These are phyloP conservation scores for Oegoconia quadripuncta DNA, from an alignment of 2,888 invertebrate genomes.

Conservation along the genomic window DNA sequence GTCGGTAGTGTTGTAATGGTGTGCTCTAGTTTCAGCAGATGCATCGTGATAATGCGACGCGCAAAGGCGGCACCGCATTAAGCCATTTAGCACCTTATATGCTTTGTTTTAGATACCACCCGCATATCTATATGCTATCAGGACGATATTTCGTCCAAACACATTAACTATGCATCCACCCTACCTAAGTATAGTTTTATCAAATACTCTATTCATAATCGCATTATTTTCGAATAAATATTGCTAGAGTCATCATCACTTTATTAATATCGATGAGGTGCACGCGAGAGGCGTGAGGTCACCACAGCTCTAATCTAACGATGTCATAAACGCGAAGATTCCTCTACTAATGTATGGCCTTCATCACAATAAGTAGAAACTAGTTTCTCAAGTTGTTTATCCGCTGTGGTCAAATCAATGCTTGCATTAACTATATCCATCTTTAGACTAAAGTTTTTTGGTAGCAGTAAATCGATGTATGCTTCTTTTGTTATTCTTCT, in stretches of 20 bases:
- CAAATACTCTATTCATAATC: too few species aligned
- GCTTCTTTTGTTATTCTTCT: slow-evolving; percentile 11
- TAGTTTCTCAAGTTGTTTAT: slow-evolving; percentile 33
- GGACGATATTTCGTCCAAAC: too few species aligned
- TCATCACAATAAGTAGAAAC: slow-evolving; percentile 35
- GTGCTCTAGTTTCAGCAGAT: slow-evolving; percentile 32
- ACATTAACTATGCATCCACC: too few species aligned
- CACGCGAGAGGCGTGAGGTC: slow-evolving; percentile 28
- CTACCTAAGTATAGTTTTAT: too few species aligned
- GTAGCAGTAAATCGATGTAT: too few species aligned
- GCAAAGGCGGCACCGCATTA: slow-evolving; percentile 12
- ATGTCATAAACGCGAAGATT: slow-evolving; percentile 28
- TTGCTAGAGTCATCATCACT: slow-evolving; percentile 37
- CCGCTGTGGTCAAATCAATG: too few species aligned
- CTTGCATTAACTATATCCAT: too few species aligned
- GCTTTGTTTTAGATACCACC: too few species aligned
- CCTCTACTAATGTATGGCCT: slow-evolving; percentile 39
- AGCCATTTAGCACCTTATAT: slow-evolving; percentile 3
- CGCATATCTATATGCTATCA: too few species aligned
- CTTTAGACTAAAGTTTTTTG: too few species aligned
- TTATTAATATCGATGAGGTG: slow-evolving; percentile 59
- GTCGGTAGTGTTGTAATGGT: slow-evolving; percentile 23
- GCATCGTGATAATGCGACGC: slow-evolving; percentile 23
- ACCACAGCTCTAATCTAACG: slow-evolving; percentile 43
- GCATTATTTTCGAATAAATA: background rate